These are phyloP conservation scores for Cephus pygmeus DNA, from an alignment of 2,888 invertebrate species.

Conservation along the genomic window DNA sequence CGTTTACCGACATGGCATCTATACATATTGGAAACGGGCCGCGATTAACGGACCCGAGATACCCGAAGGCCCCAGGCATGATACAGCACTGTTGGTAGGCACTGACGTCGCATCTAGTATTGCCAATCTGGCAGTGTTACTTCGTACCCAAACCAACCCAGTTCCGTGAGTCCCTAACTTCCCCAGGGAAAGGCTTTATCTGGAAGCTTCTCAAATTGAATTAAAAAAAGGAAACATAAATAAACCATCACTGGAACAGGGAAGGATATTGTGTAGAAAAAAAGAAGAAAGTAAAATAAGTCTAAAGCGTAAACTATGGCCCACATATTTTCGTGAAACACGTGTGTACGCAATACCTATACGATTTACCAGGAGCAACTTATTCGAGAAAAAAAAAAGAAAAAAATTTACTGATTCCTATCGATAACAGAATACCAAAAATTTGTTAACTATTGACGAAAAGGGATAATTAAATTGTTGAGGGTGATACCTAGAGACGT, in stretches of 20 bases:
- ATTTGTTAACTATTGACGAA: not conserved
- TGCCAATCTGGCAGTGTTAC: not conserved
- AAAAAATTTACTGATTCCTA: not conserved
- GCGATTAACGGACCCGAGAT: not conserved
- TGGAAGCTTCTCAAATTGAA: not conserved
- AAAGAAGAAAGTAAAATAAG: not conserved
- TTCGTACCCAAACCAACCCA: not conserved
- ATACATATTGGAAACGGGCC: conserved; percentile 33
- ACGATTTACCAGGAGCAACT: too few relatives aligned
- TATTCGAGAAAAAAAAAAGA: not conserved
- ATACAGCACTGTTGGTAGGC: not conserved
- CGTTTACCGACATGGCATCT: conserved; percentile 53
- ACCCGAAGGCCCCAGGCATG: not conserved
- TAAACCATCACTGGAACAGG: not conserved
- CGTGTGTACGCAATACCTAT: not conserved
- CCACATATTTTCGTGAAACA: not conserved
- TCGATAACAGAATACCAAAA: not conserved
- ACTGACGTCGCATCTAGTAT: not conserved
- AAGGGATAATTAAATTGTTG: not conserved
- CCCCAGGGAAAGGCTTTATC: not conserved
- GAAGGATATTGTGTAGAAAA: not conserved
- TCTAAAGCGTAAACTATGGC: not conserved
- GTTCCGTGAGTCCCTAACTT: not conserved
- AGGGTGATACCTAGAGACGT: not conserved
- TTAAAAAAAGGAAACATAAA: not conserved